A percentile compares a stretch with the other conserved stretches of the same genome.
Evolutionary conservation across 1,140 invertebrate genomes (phyloP).

Genomic region (Tetragonula clypearis): DNA sequence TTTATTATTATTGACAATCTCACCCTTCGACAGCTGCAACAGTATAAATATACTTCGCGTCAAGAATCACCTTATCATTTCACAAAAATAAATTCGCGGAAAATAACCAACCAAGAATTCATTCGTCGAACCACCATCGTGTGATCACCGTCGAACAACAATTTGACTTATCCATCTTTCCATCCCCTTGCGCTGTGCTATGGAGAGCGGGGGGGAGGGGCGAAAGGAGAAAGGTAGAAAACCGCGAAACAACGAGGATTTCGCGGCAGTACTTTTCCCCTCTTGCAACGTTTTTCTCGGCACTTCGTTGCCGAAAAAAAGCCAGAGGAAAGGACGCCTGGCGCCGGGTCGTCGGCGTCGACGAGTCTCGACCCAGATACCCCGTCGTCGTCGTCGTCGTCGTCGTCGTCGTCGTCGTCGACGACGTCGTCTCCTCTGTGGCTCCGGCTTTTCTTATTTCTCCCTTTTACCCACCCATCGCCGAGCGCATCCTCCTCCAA

Average conservation of each 20-base stretch:
- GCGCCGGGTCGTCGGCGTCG: constrained; percentile 79
- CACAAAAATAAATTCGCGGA: too few species aligned
- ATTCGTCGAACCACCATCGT: not conserved
- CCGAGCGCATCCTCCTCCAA: constrained; percentile 50
- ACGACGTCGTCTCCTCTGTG: constrained; percentile 65
- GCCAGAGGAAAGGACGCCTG: constrained; percentile 75
- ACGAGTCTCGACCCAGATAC: constrained; percentile 80
- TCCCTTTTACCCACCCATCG: constrained; percentile 72
- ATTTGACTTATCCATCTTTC: constrained; percentile 39
- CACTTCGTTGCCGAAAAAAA: constrained; percentile 62
- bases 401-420: constrained; percentile 39
- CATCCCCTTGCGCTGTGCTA: not conserved
- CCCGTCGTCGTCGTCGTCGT: constrained; percentile 61
- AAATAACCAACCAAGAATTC: not conserved
- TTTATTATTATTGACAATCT: too few species aligned
- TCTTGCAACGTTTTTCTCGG: constrained; percentile 59
- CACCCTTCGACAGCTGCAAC: too few species aligned
- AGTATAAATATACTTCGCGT: too few species aligned
- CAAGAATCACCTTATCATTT: too few species aligned
- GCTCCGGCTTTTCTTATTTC: constrained; percentile 74
- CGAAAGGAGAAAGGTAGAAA: constrained; percentile 45
- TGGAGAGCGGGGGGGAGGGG: not conserved
- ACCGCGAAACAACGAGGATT: constrained; percentile 56
- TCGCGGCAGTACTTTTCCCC: constrained; percentile 55
- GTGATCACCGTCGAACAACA: constrained; percentile 3